Evolutionary conservation across 2,113 vertebrate species (phyloP), one percentile per base, ranked within the genome.

Genomic region (Neodontobutis hainanensis): DNA sequence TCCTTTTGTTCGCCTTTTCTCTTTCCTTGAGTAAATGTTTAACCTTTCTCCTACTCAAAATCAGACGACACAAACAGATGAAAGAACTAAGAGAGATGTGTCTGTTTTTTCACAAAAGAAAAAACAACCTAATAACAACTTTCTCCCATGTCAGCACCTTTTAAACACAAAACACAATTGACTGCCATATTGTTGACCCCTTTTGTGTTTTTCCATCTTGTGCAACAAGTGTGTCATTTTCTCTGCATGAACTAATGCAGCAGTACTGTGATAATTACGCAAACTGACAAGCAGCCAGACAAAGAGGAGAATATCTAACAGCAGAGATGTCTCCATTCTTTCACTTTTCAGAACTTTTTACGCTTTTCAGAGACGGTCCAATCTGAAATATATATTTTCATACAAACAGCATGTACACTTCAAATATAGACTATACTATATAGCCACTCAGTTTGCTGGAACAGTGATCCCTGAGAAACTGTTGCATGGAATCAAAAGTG

Each of bases 171-270:
- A 5, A 14, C 32, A 67, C 71, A 73, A 72, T 75, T 66, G 8
- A 65, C 73, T 64, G 51, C 42, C 63, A 40, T 51, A 64, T 64
- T 84, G 61, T 77, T 79, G 47, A 65, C 68, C 42, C 51, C 74
- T 51, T 73, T 74, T 70, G 51, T 73, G 10, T 70, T 82, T 59
- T 59, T 55, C 15, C 16, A 32, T 43, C 51, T 70, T 59, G 44
- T 56, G 52, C 46, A 66, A 48, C n/a, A 32, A 77, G 82, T 65
- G 16, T 80, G 59, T 82, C 16, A 84, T 80, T 87, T 83, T 67
- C 78, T 75, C 75, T 34, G 75, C 62, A 48, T 65, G 71, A 83
- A 46, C 61, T 76, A 61, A 77, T 65, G 55, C 48, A 65, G 5
- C 70, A 60, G 73, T 56, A 49, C 50, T 8, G 43, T 57, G 57